Percentiles rank a stretch among this genome's conserved stretches.
These are phyloP conservation scores for Sinocyclocheilus rhinocerous DNA, from an alignment of 2,113 vertebrate species.

Conservation along the genomic window DNA sequence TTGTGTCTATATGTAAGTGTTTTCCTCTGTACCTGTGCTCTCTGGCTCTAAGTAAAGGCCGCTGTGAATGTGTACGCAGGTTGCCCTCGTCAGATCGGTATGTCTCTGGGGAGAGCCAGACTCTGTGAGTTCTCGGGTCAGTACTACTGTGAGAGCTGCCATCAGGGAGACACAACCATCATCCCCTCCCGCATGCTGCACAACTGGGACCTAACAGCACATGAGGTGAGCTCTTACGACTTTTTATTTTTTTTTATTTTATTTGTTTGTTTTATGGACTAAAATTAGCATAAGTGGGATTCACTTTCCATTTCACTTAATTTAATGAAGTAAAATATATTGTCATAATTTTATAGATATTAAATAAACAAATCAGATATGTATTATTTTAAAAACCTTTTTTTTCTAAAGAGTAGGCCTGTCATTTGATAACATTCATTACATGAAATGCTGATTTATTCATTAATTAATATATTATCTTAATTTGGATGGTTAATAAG, in stretches of 20 bases:
- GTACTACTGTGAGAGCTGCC: constrained; percentile 92
- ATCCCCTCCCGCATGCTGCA: constrained; percentile 94
- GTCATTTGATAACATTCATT: background rate
- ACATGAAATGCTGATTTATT: too few relatives aligned
- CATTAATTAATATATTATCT: background rate
- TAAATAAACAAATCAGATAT: background rate
- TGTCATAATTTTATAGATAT: background rate
- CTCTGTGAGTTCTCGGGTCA: constrained; percentile 89
- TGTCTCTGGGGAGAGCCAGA: constrained; percentile 81
- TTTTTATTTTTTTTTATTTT: background rate
- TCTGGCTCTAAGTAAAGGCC: background rate
- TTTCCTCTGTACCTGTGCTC: background rate
- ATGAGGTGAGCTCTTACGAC: constrained; percentile 75
- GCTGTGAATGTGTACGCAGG: constrained; percentile 67
- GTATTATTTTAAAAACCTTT: background rate
- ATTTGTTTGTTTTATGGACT: too few relatives aligned
- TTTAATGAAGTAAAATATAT: background rate
- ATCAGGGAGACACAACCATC: constrained; percentile 80
- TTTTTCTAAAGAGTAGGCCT: background rate
- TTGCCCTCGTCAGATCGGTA: constrained; percentile 87
- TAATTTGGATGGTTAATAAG: too few relatives aligned
- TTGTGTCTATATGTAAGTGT: background rate
- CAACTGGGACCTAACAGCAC: constrained; percentile 89
- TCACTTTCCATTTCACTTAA: background rate
- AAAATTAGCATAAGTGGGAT: background rate